Conservation (phyloP, 2,797 vertebrate species). For the Microctenopoma lineatum region DNA sequence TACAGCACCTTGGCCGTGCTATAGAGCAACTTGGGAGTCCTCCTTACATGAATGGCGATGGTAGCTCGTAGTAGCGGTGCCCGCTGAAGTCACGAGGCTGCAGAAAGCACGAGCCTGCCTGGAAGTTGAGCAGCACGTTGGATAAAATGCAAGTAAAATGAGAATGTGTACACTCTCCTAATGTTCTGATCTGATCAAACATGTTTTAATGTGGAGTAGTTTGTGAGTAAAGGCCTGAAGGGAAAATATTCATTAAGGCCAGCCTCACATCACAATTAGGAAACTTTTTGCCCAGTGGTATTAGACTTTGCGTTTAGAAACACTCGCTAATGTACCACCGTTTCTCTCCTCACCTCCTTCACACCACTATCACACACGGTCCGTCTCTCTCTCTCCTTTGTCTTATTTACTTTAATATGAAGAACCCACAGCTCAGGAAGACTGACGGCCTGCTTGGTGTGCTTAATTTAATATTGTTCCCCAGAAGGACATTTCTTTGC, state of each 20-base stretch:
- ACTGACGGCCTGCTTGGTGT: slow-evolving; percentile 50
- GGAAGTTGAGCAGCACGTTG: slow-evolving; percentile 26
- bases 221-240: slow-evolving; percentile 66
- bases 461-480: slow-evolving; percentile 49
- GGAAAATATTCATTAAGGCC: slow-evolving; percentile 76
- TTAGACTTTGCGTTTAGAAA: slow-evolving; percentile 37
- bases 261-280: slow-evolving; percentile 62
- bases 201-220: slow-evolving; percentile 57
- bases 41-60: slow-evolving; percentile 27
- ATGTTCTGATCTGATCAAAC: slow-evolving; percentile 46
- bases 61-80: slow-evolving; percentile 35
- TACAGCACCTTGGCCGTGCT: slow-evolving; percentile 70
- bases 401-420: slow-evolving; percentile 29
- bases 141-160: slow-evolving; percentile 17
- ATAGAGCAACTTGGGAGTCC: slow-evolving; percentile 41
- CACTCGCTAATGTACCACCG: slow-evolving; percentile 10
- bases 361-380: slow-evolving; percentile 11
- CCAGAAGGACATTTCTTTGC: slow-evolving; percentile 13
- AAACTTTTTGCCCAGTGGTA: slow-evolving; percentile 65
- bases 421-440: slow-evolving; percentile 36
- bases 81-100: slow-evolving; percentile 17
- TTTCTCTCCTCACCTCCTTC: slow-evolving; percentile 15
- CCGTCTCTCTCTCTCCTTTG: slow-evolving; percentile 2
- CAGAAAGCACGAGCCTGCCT: slow-evolving; percentile 16
- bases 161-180: slow-evolving; percentile 40